Percentiles rank a stretch among this genome's conserved stretches.
Conservation (phyloP, 2,113 vertebrate species). For the Hylia prasina region DNA sequence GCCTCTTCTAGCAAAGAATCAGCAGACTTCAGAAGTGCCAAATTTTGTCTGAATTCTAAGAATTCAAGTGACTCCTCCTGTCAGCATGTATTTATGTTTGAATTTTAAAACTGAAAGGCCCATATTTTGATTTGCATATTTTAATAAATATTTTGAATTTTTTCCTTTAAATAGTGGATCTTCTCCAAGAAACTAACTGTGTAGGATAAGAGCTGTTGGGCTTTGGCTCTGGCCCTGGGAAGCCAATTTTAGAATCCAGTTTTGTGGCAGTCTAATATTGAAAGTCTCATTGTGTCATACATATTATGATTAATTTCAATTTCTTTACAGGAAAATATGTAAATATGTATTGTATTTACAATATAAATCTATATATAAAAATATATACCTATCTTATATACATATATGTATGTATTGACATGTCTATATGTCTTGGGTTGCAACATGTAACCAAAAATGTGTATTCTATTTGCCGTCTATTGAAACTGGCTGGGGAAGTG, state of each 20-base stretch:
- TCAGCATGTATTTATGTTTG: background rate
- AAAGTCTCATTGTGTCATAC: background rate
- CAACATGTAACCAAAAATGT: too few relatives aligned
- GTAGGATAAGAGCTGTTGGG: background rate
- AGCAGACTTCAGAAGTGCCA: background rate
- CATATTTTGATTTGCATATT: background rate
- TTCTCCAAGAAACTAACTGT: background rate
- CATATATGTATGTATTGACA: background rate
- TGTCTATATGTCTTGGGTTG: background rate
- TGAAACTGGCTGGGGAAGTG: too few relatives aligned
- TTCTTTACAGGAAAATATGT: background rate
- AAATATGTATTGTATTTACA: background rate
- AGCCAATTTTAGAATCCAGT: background rate
- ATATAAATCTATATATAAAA: background rate
- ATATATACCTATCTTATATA: background rate
- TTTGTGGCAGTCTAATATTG: background rate
- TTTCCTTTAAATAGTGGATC: background rate
- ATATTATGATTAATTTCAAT: background rate
- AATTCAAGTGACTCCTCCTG: background rate
- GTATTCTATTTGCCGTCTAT: too few relatives aligned
- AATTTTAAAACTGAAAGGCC: background rate
- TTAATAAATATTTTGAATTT: background rate
- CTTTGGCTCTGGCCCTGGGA: background rate
- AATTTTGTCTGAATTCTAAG: background rate
- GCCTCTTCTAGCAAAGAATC: background rate